Base-by-base conservation (phyloP, 2,888 invertebrate genomes). In the Athalia cordata region DNA sequence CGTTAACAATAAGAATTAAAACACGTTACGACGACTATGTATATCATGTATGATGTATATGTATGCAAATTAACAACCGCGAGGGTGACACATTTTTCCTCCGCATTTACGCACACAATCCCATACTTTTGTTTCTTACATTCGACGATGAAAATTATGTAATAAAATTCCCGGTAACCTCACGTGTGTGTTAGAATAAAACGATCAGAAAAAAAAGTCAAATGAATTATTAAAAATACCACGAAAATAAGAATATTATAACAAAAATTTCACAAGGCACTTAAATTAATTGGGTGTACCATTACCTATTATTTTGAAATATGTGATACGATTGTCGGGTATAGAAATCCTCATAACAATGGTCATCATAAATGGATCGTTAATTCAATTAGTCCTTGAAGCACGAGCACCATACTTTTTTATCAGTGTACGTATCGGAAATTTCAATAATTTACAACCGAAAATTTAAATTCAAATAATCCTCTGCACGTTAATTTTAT, bases 341-440 rank as follows among this genome's bases (percentile, higher is more conserved):
- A 74, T 15, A 6, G 74, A 74, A 57, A 88, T 88, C 79, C 76
- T 85, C 86, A 88, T 88, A 29, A 86, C 11, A 52, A 88, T 88
- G 2, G 83, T 72, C 88, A 87, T 87, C 45, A 9, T 72, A 76
- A 29, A 2, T 75, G 55, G 11, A n/a, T 55, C n/a, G 55, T n/a
- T 55, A 5, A 0, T 7, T 55, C n/a, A n/a, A 55, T 55, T 29
- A 29, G 29, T 29, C 29, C 29, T 29, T 29, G 29, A 29, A 29
- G 2, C 29, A 29, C 29, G 29, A 29, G 29, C 29, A 29, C 29
- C 29, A 29, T 29, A 29, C 29, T 29, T 29, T 29, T 29, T 29
- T 29, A 29, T 29, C 29, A 29, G 29, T 29, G 29, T 29, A 29
- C 29, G 29, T 29, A 29, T 29, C 29, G 29, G 2, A 29, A 29